These are phyloP conservation scores for Hemibagrus guttatus DNA, from an alignment of 2,797 vertebrate genomes.

Conservation along the genomic window DNA sequence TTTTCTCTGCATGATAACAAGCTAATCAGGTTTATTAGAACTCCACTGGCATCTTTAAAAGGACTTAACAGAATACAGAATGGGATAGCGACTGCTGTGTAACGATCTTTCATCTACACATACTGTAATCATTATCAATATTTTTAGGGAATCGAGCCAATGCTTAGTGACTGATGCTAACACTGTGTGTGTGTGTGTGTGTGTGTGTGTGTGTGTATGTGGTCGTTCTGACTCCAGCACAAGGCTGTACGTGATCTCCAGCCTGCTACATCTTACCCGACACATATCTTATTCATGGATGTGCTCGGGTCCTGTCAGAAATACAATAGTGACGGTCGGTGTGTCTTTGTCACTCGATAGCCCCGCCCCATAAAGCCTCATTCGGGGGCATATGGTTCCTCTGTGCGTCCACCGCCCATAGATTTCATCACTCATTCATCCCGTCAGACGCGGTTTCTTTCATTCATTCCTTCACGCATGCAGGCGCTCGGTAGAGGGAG, in stretches of 20 bases:
- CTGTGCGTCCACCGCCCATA: constrained; percentile 41
- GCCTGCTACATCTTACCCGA: constrained; percentile 22
- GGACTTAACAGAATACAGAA: not conserved
- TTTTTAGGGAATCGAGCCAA: too few species aligned
- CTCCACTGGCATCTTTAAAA: too few species aligned
- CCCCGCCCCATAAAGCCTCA: constrained; percentile 50
- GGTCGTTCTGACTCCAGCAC: not conserved
- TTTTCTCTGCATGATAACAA: not conserved
- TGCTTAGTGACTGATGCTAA: too few species aligned
- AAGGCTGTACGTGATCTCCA: not conserved
- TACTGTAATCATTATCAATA: too few species aligned
- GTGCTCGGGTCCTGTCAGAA: constrained; percentile 60
- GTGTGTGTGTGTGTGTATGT: not conserved
- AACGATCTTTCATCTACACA: too few species aligned
- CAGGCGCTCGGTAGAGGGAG: constrained; percentile 39
- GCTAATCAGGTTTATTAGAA: not conserved
- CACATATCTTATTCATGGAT: constrained; percentile 71
- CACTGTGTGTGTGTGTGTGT: not conserved
- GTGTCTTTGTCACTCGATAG: constrained; percentile 28
- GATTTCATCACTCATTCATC: constrained; percentile 50
- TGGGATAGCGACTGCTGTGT: too few species aligned
- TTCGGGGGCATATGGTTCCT: constrained; percentile 41
- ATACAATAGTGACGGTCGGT: constrained; percentile 57
- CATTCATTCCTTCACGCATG: constrained; percentile 40
- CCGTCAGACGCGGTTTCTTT: constrained; percentile 16